Percentiles rank a stretch among this genome's conserved stretches.
Evolutionary conservation across 2,888 invertebrate genomes (phyloP).

Genomic region (Ethmia dodecea): DNA sequence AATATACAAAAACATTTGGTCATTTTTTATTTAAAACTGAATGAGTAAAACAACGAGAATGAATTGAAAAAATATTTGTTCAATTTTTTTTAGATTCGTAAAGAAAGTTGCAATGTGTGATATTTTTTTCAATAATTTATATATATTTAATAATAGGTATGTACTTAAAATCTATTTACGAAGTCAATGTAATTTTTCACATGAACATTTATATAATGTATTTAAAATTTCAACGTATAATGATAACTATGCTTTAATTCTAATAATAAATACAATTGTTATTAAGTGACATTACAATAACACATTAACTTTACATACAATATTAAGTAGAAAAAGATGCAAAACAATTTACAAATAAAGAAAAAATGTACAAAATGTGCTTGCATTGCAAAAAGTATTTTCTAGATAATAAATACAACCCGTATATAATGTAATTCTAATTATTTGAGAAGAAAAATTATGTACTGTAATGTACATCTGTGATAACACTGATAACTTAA

Average conservation of each 20-base stretch:
- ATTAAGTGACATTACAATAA: constrained; percentile 55
- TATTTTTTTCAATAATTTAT: constrained; percentile 19
- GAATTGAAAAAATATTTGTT: constrained; percentile 32
- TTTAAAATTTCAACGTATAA: constrained; percentile 31
- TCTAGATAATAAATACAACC: constrained; percentile 15
- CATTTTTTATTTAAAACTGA: constrained; percentile 41
- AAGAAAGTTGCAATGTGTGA: constrained; percentile 31
- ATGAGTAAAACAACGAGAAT: constrained; percentile 32
- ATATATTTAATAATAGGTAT: constrained; percentile 18
- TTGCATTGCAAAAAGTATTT: no score
- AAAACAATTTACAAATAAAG: constrained; percentile 16
- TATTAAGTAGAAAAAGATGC: constrained; percentile 21
- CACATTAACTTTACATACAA: constrained; percentile 27
- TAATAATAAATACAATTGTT: constrained; percentile 41
- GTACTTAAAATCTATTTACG: constrained; percentile 28
- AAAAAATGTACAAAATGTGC: constrained; percentile 6
- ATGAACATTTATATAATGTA: constrained; percentile 35
- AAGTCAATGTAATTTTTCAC: constrained; percentile 24
- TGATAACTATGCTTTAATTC: constrained; percentile 35
- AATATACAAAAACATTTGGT: constrained; percentile 62
- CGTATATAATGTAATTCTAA: constrained; percentile 16
- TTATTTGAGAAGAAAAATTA: constrained; percentile 12
- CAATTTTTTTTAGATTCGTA: constrained; percentile 20
- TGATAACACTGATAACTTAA: no score
- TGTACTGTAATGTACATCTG: not conserved